Percentiles rank a stretch among this genome's conserved stretches.
Conservation (phyloP, 2,797 vertebrate genomes). For the Oophaga sylvatica region DNA sequence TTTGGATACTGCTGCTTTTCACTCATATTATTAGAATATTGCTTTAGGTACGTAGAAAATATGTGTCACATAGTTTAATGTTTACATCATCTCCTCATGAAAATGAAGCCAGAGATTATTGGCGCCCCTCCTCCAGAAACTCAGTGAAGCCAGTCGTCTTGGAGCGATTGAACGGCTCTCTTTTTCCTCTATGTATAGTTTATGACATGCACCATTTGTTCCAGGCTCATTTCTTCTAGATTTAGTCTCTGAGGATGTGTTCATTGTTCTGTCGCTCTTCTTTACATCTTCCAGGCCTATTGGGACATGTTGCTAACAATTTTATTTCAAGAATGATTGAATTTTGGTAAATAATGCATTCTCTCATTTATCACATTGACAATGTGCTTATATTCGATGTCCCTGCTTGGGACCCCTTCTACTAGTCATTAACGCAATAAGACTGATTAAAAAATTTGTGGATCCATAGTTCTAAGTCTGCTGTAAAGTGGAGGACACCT, state of each 20-base stretch:
- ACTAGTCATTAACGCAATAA: too few species aligned
- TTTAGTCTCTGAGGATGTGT: neutral
- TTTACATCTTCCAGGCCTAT: neutral
- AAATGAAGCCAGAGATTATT: constrained; percentile 15
- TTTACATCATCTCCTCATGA: constrained; percentile 37
- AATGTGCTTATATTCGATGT: too few species aligned
- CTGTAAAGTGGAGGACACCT: too few species aligned
- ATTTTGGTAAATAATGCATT: neutral
- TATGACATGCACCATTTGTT: constrained; percentile 2
- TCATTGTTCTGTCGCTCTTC: neutral
- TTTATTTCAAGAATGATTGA: neutral
- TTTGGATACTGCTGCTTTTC: constrained; percentile 1
- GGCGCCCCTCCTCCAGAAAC: neutral
- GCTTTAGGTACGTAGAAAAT: neutral
- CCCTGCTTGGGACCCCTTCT: too few species aligned
- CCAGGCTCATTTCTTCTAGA: neutral
- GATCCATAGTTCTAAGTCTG: too few species aligned
- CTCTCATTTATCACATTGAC: neutral
- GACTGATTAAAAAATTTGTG: too few species aligned
- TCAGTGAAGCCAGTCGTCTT: constrained; percentile 11
- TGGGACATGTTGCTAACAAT: neutral
- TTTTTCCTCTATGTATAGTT: constrained; percentile 14
- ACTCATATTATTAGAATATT: neutral
- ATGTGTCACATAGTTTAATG: constrained; percentile 39
- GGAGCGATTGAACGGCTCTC: neutral